These are phyloP conservation scores for Megalurothrips usitatus DNA, from an alignment of 2,888 invertebrate genomes.

Conservation along the genomic window DNA sequence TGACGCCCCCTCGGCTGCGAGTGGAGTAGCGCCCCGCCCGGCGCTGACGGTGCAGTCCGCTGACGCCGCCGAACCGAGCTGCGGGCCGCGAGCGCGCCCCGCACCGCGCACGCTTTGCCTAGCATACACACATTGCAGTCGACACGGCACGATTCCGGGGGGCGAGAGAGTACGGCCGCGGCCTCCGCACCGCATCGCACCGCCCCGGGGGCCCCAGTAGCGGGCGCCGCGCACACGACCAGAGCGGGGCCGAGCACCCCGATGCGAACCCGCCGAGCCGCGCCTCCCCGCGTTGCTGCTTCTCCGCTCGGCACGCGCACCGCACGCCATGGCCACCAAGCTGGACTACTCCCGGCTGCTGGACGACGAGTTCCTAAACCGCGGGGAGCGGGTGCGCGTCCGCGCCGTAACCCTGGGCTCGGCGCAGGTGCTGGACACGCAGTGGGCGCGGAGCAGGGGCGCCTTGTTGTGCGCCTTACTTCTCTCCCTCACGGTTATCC, in stretches of 20 bases:
- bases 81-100: neutral
- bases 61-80: neutral
- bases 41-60: neutral
- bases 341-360: constrained; percentile 12
- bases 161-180: too few species aligned
- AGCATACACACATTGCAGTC: neutral
- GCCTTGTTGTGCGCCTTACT: neutral
- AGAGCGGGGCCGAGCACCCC: neutral
- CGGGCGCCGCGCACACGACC: neutral
- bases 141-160: too few species aligned
- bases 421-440: neutral
- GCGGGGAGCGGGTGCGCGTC: neutral
- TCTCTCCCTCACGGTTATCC: neutral
- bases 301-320: neutral
- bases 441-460: neutral
- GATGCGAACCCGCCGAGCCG: too few species aligned
- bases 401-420: neutral
- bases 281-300: too few species aligned
- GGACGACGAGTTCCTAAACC: constrained; percentile 17
- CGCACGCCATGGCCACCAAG: neutral
- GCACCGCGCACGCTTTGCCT: too few species aligned
- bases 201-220: neutral
- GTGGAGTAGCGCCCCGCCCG: too few species aligned
- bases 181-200: neutral
- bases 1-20: neutral